phyloP scores from a whole-genome alignment of 2,797 vertebrate species.

The Tenualosa thibaudeaui region DNA sequence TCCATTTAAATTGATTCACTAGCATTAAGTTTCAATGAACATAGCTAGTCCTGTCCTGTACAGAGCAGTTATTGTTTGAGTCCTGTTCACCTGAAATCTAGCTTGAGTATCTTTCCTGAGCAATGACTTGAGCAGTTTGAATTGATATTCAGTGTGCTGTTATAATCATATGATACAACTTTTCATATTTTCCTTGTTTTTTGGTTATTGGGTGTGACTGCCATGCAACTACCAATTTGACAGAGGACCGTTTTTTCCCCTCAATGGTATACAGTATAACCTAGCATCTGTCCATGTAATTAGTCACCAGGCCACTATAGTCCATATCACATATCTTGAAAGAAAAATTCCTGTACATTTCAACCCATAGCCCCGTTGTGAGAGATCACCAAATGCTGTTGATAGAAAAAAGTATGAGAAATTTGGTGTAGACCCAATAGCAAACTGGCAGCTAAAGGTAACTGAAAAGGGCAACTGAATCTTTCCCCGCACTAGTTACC shows the following conservation, averaged over 20 bases:
- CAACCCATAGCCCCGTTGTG: too few relatives aligned
- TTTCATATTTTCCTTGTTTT: not conserved
- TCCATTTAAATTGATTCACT: not conserved
- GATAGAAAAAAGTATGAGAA: too few relatives aligned
- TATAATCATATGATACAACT: not conserved
- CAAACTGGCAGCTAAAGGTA: too few relatives aligned
- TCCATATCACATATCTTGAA: too few relatives aligned
- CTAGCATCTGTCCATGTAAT: not conserved
- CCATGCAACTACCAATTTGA: not conserved
- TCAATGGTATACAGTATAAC: not conserved
- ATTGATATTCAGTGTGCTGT: not conserved
- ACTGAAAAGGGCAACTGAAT: too few relatives aligned
- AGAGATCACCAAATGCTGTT: too few relatives aligned
- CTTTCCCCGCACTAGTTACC: too few relatives aligned
- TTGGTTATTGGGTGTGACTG: not conserved
- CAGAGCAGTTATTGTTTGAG: not conserved
- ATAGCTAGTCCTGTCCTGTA: not conserved
- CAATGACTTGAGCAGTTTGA: not conserved
- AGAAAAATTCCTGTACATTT: too few relatives aligned
- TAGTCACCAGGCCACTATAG: not conserved
- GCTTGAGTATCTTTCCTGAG: not conserved
- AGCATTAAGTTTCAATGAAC: not conserved
- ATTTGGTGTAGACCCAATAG: too few relatives aligned
- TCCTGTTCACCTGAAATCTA: constrained; percentile 3
- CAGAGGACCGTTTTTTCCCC: not conserved